phyloP scores from a whole-genome alignment of 2,797 vertebrate genomes.

The Lepilemur ruficaudatus region DNA sequence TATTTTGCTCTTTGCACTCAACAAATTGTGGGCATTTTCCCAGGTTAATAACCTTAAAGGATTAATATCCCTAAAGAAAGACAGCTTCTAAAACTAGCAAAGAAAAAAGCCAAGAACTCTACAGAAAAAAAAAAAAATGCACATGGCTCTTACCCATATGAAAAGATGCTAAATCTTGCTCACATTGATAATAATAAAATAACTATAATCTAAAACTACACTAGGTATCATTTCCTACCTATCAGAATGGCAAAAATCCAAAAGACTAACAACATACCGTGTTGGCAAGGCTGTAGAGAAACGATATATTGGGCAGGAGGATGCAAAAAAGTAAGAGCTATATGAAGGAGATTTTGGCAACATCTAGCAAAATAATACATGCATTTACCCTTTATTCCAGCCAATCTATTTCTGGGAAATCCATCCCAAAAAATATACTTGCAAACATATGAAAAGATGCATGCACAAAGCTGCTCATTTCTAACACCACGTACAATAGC shows the following conservation, averaged over 20 bases:
- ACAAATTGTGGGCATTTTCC: background rate
- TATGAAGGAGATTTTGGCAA: background rate
- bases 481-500: background rate
- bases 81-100: background rate
- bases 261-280: background rate
- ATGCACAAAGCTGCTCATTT: background rate
- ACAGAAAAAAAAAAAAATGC: background rate
- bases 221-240: background rate
- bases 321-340: background rate
- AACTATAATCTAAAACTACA: background rate
- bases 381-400: background rate
- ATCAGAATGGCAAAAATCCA: background rate
- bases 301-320: background rate
- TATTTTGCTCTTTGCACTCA: background rate
- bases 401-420: background rate
- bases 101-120: background rate
- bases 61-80: background rate
- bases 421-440: background rate
- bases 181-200: background rate
- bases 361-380: background rate
- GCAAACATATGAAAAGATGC: background rate
- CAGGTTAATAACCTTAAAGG: conserved; percentile 1
- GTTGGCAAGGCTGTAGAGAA: background rate
- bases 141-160: background rate
- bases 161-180: background rate